Base-by-base conservation (phyloP, 2,888 invertebrate species). In the Salpingus planirostris region DNA sequence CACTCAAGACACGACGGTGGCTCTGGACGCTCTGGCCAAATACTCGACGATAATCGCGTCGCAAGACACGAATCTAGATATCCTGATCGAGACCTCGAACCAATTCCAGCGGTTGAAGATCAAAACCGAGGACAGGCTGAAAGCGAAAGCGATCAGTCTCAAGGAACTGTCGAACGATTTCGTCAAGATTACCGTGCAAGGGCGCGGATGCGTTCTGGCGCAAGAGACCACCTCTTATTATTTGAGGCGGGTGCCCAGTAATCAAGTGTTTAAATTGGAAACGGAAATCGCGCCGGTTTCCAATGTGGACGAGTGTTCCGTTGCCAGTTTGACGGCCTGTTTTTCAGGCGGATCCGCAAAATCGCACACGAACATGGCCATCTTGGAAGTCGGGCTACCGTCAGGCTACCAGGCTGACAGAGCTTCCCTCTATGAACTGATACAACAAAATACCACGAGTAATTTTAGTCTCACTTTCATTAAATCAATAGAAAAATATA, bases 1-100 rank as follows among this genome's bases (percentile, higher is more conserved):
- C 1, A 85, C 87, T 30, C 48, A 72, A 67, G 77, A 77, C 46
- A 76, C 77, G 0, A 70, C 73, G 1, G 65, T 77, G 7, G 76
- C 73, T 3, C 59, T 78, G 11, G 74, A 76, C 44, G 76, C 76
- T 1, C 52, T 77, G 7, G 65, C 74, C 1, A 69, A 69, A 46
- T 77, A 73, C 49, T 70, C 73, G 2, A 51, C 60, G 2, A 55
- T 65, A 1, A 61, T 72, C 33, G 63, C 62, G 27, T 57, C 58
- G 8, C 62, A 64, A 26, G 52, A 63, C 3, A 59, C 68, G 2
- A 62, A 69, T 42, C 46, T 71, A 6, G 61, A 64, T 13, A 53
- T 74, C 5, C 51, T 62, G n/a, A 52, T 74, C 2, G 60, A 65
- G 2, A 63, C 66, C 1, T 54, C 54, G 2, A 61, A 64, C 11